Evolutionary conservation across 2,888 invertebrate genomes (phyloP), one percentile per base, ranked within the genome.

Genomic region (Lypha dubia): DNA sequence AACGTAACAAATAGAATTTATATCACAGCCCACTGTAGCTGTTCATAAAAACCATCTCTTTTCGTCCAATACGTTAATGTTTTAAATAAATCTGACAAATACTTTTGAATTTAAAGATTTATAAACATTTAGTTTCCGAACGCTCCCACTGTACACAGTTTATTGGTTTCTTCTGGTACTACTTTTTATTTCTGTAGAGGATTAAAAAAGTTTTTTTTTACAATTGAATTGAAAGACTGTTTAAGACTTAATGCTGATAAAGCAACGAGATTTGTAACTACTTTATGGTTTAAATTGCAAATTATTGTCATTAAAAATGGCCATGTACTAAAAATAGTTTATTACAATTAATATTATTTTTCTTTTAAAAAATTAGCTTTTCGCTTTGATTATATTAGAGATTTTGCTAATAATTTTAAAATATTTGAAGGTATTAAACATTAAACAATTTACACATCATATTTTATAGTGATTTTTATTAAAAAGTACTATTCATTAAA

Each of bases 241-340:
- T 73, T 49, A 56, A 68, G 80, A 81, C 75, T 75, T 49, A 22
- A 9, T 38, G 17, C 51, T 46, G 83, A 73, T 77, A 73, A 67
- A 44, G 13, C 32, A 49, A 20, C 35, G 62, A 67, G 79, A 83
- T 73, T 77, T 79, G 71, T 68, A 60, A 77, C 83, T 67, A 73
- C 67, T 83, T 83, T 62, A 67, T 73, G 67, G 70, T 68, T 60
- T 73, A 77, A 73, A 67, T 77, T 81, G 73, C 62, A 62, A 71
- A 79, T 68, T 67, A 67, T 79, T 77, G 77, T 71, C 71, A 77
- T 73, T 77, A 73, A 76, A 67, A 77, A 77, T 75, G 41, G 24
- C 22, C 32, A 67, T 35, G 60, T 49, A 51, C 51, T 83, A 35
- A 60, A 44, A 73, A 62, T 53, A 73, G 65, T 74, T 49, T 67